Evolutionary conservation across 2,888 invertebrate species (phyloP), one percentile per base, ranked within the genome.

Genomic region (Drosophila quinaria): DNA sequence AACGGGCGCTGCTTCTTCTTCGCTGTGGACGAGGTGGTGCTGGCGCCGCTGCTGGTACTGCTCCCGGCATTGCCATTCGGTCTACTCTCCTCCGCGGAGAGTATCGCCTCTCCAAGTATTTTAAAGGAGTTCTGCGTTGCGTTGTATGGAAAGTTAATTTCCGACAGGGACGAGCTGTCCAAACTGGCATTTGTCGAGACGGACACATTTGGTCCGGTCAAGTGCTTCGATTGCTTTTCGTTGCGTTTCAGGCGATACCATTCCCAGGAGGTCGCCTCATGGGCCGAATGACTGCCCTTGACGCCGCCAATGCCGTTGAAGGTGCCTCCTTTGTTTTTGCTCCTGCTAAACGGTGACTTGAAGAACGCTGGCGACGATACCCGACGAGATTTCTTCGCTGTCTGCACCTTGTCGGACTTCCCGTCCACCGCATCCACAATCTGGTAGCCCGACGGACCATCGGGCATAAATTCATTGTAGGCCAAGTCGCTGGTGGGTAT

Each of bases 1-100:
- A 97, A 94, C 88, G 95, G 94, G 90, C 95, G 95, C 86, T 93
- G 89, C 65, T 91, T 94, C 91, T 95, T 96, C 87, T 94, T 95
- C 62, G 88, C 79, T 42, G 85, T 89, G 25, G 91, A 90, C 61
- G 91, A 87, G 33, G 90, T 90, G 59, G 90, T 90, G 50, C 91
- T 91, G 72, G 87, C 88, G 35, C 90, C 87, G 74, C 90, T 91
- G 71, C 91, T 90, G 69, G 88, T 90, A 51, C 89, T 81, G 60
- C 87, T 85, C 55, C 83, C 80, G 64, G 46, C 78, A 2, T 70
- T 73, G 22, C 55, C 79, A n/a, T 70, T 80, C 29, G 50, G 33
- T 4, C 66, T 74, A 50, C 60, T 78, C 59, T 87, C 88, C 25
- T 85, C 89, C 0, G 89, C 83, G 17, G 82, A 82, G 41, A 81